phyloP scores from a whole-genome alignment of 2,888 invertebrate genomes.

The Drosophila flavopinicola region DNA sequence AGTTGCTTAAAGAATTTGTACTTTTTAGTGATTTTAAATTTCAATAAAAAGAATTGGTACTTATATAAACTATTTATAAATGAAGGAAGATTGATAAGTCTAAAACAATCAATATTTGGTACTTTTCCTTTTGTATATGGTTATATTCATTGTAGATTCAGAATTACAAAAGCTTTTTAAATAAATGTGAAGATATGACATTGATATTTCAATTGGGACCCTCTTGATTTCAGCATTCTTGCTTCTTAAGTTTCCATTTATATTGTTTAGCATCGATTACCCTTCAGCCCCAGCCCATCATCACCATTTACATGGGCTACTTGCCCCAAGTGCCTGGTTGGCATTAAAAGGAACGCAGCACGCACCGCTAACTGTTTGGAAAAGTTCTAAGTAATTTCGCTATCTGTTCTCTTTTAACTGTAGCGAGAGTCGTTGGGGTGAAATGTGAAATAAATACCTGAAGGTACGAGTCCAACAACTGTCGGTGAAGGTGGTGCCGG shows the following conservation, averaged over 20 bases:
- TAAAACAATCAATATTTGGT: no score
- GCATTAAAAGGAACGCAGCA: constrained; percentile 19
- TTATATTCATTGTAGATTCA: no score
- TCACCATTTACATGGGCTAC: neutral
- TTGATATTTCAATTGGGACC: no score
- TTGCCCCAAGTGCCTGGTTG: constrained; percentile 9
- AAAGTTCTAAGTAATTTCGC: constrained; percentile 1
- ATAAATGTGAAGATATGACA: no score
- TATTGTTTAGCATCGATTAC: constrained; percentile 5
- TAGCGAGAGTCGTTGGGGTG: neutral
- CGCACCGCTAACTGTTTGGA: constrained; percentile 6
- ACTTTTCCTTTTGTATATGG: no score
- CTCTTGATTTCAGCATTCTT: no score
- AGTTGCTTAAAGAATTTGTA: no score
- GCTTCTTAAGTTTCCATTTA: neutral
- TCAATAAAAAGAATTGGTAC: no score
- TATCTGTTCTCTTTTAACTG: neutral
- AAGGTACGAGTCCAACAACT: constrained; percentile 26
- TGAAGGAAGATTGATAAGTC: no score
- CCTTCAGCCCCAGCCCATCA: neutral
- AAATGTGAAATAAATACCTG: constrained; percentile 35
- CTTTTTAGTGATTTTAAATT: no score
- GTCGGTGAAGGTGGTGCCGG: constrained; percentile 1
- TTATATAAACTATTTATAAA: no score
- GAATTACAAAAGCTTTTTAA: no score